Evolutionary conservation across 2,888 invertebrate species (phyloP).

Genomic region (Kryphioiulus occultus): DNA sequence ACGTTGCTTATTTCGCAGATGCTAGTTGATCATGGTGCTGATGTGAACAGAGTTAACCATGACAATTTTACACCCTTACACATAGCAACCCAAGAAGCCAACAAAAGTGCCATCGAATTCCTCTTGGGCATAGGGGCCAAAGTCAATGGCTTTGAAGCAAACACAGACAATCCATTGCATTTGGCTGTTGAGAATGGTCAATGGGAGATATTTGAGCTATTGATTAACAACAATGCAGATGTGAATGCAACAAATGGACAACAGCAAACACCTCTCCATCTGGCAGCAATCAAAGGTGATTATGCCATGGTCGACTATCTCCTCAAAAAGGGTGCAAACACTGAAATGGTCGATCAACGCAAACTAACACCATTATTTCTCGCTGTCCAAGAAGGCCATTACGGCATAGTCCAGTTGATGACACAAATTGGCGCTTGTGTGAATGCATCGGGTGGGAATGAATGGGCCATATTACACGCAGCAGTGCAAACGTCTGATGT

Average conservation of each 20-base stretch:
- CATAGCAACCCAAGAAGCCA: constrained; percentile 71
- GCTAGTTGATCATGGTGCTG: constrained; percentile 67
- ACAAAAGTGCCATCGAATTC: background rate
- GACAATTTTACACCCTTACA: constrained; percentile 45
- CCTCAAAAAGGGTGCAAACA: background rate
- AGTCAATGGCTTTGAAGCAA: constrained; percentile 71
- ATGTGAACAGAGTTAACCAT: constrained; percentile 66
- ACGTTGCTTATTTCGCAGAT: background rate
- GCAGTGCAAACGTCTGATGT: background rate
- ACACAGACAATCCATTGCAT: background rate
- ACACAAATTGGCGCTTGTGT: background rate
- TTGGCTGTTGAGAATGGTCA: background rate
- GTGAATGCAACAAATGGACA: background rate
- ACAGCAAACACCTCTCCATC: background rate
- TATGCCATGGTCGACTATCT: background rate
- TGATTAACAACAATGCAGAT: constrained; percentile 13
- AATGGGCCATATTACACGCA: background rate
- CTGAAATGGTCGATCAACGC: background rate
- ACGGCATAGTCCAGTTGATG: background rate
- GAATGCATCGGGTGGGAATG: background rate
- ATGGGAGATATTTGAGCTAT: background rate
- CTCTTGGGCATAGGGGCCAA: constrained; percentile 61
- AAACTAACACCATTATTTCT: background rate
- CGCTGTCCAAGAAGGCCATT: background rate
- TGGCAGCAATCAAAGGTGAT: background rate